Base-by-base conservation (phyloP, 2,888 invertebrate species). In the Neria commutata region DNA sequence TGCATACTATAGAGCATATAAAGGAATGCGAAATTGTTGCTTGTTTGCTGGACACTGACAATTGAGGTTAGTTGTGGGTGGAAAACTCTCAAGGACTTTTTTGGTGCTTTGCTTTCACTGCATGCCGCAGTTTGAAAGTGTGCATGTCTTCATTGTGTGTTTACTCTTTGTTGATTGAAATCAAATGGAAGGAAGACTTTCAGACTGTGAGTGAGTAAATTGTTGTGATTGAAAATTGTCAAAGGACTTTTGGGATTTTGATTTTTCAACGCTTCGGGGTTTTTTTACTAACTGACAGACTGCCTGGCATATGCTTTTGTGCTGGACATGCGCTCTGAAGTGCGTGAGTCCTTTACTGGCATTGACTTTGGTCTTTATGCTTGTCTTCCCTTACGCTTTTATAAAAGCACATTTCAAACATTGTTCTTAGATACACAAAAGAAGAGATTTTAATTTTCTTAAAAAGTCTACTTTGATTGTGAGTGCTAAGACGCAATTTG, bases 201-300 rank as follows among this genome's bases (percentile, higher is more conserved):
- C 19, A 42, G 8, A 21, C 21, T 42, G 42, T 42, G 42, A 42
- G 17, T 42, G 42, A 17, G n/a, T n/a, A n/a, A n/a, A n/a, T n/a
- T n/a, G n/a, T n/a, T n/a, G n/a, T n/a, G n/a, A n/a, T n/a, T n/a
- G n/a, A n/a, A n/a, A n/a, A 17, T 42, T 42, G 42, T n/a, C 42
- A 21, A 19, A 42, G 42, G 42, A 42, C 42, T 42, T 42, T 42
- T 42, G 42, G 42, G 21, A 17, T 42, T 42, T 42, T 42, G 42
- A 42, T 42, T 42, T 37, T 42, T 42, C n/a, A 42, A 19, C 42
- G 19, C 42, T 14, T 17, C 29, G 5, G 14, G 42, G 42, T 4
- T 42, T 8, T 2, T 42, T 42, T 42, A 14, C 21, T 6, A 29
- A 29, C 6, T 29, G 11, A 29, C 29, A 6, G 11, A 29, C 11